Base-by-base conservation (phyloP, 35 echinoderm and acorn worm genomes). In the Lytechinus pictus region DNA sequence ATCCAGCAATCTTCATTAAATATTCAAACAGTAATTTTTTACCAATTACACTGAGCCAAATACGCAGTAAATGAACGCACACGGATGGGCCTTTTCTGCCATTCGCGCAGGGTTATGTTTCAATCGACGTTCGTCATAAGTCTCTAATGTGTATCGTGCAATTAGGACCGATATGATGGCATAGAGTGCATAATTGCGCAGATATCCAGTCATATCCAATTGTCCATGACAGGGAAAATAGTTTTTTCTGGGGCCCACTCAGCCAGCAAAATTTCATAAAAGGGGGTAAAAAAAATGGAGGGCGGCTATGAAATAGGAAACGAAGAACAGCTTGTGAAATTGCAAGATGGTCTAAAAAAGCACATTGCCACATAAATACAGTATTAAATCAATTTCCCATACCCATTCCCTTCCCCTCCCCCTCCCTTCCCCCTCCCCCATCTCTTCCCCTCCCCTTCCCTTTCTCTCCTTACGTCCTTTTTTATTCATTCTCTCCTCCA, bases 1-100 rank as follows among this genome's bases (percentile, higher is more conserved):
- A 54, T 93, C 92, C 53, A 27, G 92, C 52, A 93, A 33, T 14
- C 28, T 54, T 93, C 92, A 93, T 93, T 93, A 93, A 93, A 93
- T 93, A 93, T 93, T 93, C 92, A 93, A 93, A 93, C 54, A 57
- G 92, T 93, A 93, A 93, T 93, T 93, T 93, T 93, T 93, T 93
- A 93, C 92, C 92, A 93, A 93, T 93, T 93, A 93, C 92, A 54
- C 92, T 24, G 53, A 27, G 92, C 92, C 92, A 93, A 93, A 93
- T 93, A 57, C 27, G 21, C 27, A 93, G 54, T 93, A 93, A 93
- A 93, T 24, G 92, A 93, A 93, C 0, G 88, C 88, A 93, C 92
- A 55, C 92, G 53, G 29, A 93, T 93, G 92, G 92, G 92, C 92
- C 57, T 57, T 93, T 90, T 90, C 28, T 9, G 28, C 33, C 52